Conservation (phyloP, 2,113 vertebrate genomes). For the Climacteris rufus region DNA sequence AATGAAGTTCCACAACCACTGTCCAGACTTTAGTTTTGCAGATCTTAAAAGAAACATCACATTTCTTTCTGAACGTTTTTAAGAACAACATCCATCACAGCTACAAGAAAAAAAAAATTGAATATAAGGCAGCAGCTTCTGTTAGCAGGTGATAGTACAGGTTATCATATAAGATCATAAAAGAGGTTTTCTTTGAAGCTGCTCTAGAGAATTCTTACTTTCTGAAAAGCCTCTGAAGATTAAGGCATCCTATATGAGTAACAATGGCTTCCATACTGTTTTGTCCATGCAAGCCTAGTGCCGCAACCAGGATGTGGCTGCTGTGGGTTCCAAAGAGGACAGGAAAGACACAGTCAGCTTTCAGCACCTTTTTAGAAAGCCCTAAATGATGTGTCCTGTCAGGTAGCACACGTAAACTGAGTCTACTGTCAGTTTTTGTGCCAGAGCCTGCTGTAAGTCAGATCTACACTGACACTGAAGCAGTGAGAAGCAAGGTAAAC, state of each 20-base stretch:
- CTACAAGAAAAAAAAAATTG: background rate
- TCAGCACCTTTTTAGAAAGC: background rate
- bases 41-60: background rate
- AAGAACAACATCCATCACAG: rapidly evolving
- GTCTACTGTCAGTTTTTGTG: background rate
- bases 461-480: background rate
- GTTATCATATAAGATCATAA: rapidly evolving
- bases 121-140: background rate
- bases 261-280: background rate
- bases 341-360: background rate
- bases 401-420: background rate
- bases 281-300: background rate
- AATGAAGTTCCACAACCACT: background rate
- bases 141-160: background rate
- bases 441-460: background rate
- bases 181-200: background rate
- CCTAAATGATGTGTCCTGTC: background rate
- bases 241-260: background rate
- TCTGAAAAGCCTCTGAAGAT: background rate
- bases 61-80: background rate
- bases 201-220: background rate
- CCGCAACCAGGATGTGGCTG: background rate
- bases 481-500: background rate
- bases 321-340: background rate
- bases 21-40: background rate